These are phyloP conservation scores for Aphyosemion australe DNA, from an alignment of 2,113 vertebrate genomes.

Conservation along the genomic window DNA sequence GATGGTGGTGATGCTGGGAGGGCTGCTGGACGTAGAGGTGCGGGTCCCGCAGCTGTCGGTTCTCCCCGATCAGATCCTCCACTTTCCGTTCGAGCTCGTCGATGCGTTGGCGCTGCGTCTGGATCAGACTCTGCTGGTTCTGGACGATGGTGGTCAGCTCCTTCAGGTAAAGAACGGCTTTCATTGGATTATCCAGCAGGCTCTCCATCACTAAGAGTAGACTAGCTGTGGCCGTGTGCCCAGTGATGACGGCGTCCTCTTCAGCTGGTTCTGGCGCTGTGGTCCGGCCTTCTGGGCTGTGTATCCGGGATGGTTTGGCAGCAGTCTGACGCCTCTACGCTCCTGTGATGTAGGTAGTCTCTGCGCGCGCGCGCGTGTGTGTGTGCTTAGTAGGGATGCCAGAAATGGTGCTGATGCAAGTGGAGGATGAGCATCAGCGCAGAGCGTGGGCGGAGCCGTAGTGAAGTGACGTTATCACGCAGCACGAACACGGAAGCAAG, in stretches of 20 bases:
- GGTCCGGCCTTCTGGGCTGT: conserved; percentile 42
- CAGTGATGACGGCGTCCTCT: conserved; percentile 36
- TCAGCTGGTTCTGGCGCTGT: conserved; percentile 49
- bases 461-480: conserved; percentile 71
- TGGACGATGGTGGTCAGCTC: conserved; percentile 96
- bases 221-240: conserved; percentile 42
- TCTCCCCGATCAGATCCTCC: conserved; percentile 94
- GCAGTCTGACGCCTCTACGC: conserved; percentile 52
- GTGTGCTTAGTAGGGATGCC: conserved; percentile 26
- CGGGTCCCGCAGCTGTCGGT: conserved; percentile 88
- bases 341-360: conserved; percentile 38
- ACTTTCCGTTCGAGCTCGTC: conserved; percentile 95
- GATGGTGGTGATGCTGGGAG: conserved; percentile 60
- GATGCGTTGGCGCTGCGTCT: conserved; percentile 95
- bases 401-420: conserved; percentile 76
- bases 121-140: conserved; percentile 98
- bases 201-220: conserved; percentile 88
- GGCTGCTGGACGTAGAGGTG: conserved; percentile 80
- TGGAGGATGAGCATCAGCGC: conserved; percentile 39
- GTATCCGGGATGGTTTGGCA: conserved; percentile 55
- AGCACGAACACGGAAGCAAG: conserved; percentile 22
- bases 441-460: conserved; percentile 62
- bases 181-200: conserved; percentile 97
- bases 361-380: conserved; percentile 7
- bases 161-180: conserved; percentile 95